A percentile compares a stretch with the other conserved stretches of the same genome.
These are phyloP conservation scores for Dicaeum eximium DNA, from an alignment of 2,113 vertebrate species.

Conservation along the genomic window DNA sequence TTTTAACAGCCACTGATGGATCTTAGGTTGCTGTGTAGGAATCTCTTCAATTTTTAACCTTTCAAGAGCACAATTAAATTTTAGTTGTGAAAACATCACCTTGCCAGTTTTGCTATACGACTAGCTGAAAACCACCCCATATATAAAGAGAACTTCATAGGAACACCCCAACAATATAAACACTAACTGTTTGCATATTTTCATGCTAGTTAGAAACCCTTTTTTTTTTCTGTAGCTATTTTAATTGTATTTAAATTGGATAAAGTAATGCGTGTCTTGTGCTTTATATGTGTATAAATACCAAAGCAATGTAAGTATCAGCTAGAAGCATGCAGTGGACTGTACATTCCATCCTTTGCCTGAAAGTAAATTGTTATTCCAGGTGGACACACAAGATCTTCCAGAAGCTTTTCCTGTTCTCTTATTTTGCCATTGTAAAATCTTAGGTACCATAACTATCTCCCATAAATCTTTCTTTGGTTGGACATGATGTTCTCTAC, in stretches of 20 bases:
- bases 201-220: neutral
- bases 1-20: neutral
- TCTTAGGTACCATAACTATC: neutral
- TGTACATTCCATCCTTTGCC: neutral
- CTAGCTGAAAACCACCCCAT: neutral
- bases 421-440: neutral
- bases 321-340: neutral
- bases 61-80: neutral
- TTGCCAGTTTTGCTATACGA: neutral
- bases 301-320: neutral
- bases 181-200: neutral
- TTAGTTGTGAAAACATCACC: neutral
- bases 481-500: neutral
- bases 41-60: neutral
- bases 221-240: neutral
- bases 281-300: neutral
- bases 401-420: neutral
- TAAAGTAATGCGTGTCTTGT: neutral
- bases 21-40: neutral
- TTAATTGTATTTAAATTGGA: neutral
- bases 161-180: neutral
- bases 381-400: neutral
- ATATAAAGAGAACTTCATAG: neutral
- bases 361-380: neutral
- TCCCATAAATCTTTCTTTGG: neutral